Percentiles rank a stretch among this genome's conserved stretches.
phyloP scores from a whole-genome alignment of 2,113 vertebrate genomes.

The Podarcis muralis region DNA sequence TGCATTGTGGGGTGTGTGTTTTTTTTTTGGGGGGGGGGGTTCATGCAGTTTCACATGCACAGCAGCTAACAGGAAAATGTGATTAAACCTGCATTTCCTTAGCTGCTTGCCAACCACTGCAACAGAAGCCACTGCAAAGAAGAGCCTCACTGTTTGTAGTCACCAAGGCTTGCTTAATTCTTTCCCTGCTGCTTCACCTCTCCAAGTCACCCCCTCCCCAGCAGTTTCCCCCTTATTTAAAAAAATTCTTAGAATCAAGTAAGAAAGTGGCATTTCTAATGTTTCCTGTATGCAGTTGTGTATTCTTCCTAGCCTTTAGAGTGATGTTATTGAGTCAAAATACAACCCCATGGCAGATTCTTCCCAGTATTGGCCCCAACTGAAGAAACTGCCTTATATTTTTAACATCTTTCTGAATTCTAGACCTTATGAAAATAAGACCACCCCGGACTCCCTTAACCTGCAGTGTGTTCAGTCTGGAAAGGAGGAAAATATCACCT shows the following conservation, averaged over 20 bases:
- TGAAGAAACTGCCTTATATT: background rate
- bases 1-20: background rate
- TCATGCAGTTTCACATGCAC: background rate
- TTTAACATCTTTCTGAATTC: background rate
- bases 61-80: background rate
- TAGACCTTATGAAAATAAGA: background rate
- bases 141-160: background rate
- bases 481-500: conserved; percentile 37
- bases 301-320: background rate
- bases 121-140: background rate
- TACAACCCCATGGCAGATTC: background rate
- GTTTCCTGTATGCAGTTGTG: background rate
- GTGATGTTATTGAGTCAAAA: background rate
- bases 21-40: background rate
- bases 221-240: background rate
- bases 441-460: too few relatives aligned
- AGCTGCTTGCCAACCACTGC: background rate
- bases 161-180: background rate
- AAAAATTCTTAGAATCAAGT: background rate
- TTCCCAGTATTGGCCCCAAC: background rate
- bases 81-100: background rate
- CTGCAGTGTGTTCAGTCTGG: background rate
- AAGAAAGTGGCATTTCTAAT: background rate
- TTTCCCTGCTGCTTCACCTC: background rate
- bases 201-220: background rate